These are phyloP conservation scores for Rhea pennata DNA, from an alignment of 2,113 vertebrate genomes.

Conservation along the genomic window DNA sequence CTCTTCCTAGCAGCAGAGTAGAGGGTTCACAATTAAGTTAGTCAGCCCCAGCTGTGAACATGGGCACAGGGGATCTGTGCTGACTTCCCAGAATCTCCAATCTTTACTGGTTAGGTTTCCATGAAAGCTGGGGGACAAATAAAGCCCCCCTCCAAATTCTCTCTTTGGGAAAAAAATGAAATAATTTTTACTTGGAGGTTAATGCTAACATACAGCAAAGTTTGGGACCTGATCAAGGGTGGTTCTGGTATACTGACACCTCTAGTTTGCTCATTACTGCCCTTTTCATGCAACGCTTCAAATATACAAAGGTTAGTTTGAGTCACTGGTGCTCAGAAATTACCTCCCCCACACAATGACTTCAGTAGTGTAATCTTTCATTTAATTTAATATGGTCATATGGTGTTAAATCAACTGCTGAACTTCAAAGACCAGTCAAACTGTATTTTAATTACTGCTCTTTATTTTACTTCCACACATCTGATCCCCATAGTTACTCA, in stretches of 20 bases:
- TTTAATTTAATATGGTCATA: background rate
- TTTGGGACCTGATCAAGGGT: background rate
- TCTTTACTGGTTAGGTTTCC: background rate
- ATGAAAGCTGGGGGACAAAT: background rate
- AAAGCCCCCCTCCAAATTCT: background rate
- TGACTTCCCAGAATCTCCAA: background rate
- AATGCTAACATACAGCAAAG: background rate
- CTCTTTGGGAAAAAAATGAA: background rate
- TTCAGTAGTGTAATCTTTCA: background rate
- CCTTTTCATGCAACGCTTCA: background rate
- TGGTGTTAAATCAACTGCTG: background rate
- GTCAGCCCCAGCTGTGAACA: background rate
- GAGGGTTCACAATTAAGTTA: background rate
- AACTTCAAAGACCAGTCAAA: background rate
- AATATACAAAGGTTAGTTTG: background rate
- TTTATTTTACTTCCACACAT: background rate
- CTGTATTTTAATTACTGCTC: background rate
- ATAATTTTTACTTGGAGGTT: background rate
- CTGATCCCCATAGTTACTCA: slow-evolving; percentile 75
- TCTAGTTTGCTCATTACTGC: background rate
- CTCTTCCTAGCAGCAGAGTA: background rate
- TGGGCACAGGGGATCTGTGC: accelerated
- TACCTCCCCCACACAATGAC: background rate
- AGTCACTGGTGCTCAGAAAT: background rate
- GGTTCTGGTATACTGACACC: background rate